A percentile compares a stretch with the other conserved stretches of the same genome.
Evolutionary conservation across 2,888 invertebrate genomes (phyloP).

Genomic region (Metallyticus violacea): DNA sequence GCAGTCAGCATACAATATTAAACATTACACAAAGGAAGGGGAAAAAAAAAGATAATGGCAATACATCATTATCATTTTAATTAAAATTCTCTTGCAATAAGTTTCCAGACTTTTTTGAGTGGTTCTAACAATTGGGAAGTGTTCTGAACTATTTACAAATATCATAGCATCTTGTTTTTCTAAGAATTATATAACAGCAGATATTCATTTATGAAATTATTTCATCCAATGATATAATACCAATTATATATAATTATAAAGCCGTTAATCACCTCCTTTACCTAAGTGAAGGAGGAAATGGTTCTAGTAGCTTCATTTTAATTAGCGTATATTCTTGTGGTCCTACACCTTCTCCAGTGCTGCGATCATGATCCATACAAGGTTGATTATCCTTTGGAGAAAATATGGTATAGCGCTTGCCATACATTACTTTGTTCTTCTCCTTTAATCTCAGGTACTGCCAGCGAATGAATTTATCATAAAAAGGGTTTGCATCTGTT

Average conservation of each 20-base stretch:
- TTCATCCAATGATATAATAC: not conserved
- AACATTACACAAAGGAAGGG: too few relatives aligned
- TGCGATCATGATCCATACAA: constrained; percentile 99
- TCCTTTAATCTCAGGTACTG: constrained; percentile 85
- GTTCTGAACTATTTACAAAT: too few relatives aligned
- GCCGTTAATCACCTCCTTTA: constrained; percentile 40
- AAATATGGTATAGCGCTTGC: constrained; percentile 94
- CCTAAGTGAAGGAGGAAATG: constrained; percentile 69
- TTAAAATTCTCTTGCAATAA: too few relatives aligned
- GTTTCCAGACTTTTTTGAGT: too few relatives aligned
- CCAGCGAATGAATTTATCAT: constrained; percentile 97
- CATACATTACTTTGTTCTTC: constrained; percentile 89
- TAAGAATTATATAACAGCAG: not conserved
- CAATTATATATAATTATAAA: too few relatives aligned
- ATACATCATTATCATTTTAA: too few relatives aligned
- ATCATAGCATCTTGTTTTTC: too few relatives aligned
- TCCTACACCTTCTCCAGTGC: constrained; percentile 94
- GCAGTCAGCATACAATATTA: too few relatives aligned
- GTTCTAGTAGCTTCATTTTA: constrained; percentile 81
- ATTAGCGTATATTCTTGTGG: constrained; percentile 97
- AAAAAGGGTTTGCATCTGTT: constrained; percentile 96
- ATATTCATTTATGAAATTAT: too few relatives aligned
- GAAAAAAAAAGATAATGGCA: too few relatives aligned
- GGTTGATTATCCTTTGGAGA: constrained; percentile 97
- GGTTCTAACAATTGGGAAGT: too few relatives aligned